Percentiles rank a stretch among this genome's conserved stretches.
Conservation (phyloP, 2,888 invertebrate genomes). For the Podotricha telesiphe region DNA sequence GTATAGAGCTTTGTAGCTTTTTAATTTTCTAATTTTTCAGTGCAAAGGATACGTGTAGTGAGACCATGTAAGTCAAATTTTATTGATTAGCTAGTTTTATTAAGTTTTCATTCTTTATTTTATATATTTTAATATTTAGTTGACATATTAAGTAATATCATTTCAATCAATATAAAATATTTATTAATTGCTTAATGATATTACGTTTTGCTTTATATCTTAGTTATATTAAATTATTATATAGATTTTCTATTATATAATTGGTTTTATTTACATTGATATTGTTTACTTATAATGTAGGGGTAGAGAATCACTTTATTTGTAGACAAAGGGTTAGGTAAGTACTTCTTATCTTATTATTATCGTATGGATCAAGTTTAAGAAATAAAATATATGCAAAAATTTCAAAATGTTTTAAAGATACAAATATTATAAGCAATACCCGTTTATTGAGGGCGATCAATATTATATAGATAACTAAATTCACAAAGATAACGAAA, state of each 20-base stretch:
- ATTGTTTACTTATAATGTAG: not conserved
- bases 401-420: too few species aligned
- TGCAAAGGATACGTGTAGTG: constrained; percentile 21
- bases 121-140: too few species aligned
- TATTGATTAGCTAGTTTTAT: constrained; percentile 4
- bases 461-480: too few species aligned
- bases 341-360: not conserved
- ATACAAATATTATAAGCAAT: not conserved
- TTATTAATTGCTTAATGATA: not conserved
- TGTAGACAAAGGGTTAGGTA: not conserved
- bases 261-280: not conserved
- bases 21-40: constrained; percentile 17
- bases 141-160: too few species aligned
- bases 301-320: not conserved
- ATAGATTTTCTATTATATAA: not conserved
- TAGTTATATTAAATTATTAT: not conserved
- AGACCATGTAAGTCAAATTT: constrained; percentile 45
- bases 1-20: constrained; percentile 12
- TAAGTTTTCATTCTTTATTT: not conserved
- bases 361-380: too few species aligned
- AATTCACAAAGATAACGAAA: not conserved
- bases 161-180: too few species aligned
- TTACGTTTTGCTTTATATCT: not conserved
- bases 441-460: not conserved
- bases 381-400: not conserved